Conservation (phyloP, 2,797 vertebrate genomes). For the Bovichtus diacanthus region DNA sequence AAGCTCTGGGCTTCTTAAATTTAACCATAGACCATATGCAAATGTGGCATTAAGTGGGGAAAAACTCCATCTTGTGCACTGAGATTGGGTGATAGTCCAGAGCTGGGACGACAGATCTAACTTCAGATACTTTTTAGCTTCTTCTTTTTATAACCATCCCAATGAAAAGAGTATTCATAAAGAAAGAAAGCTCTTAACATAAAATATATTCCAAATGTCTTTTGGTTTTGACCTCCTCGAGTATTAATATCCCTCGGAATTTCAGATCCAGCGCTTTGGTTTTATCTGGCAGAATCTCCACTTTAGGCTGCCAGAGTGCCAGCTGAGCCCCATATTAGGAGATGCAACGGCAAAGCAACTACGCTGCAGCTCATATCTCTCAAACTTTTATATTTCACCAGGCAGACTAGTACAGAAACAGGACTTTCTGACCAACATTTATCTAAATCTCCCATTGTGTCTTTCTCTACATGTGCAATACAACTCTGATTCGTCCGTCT, state of each 20-base stretch:
- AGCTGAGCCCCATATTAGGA: conserved; percentile 9
- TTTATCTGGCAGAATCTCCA: not conserved
- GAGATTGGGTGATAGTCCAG: not conserved
- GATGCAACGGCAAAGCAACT: not conserved
- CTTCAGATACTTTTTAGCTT: not conserved
- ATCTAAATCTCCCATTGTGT: not conserved
- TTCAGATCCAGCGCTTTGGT: not conserved
- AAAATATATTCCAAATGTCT: not conserved
- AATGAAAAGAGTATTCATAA: too few species aligned
- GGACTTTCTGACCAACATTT: not conserved
- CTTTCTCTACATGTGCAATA: not conserved
- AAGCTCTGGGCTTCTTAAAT: not conserved
- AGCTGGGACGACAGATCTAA: not conserved
- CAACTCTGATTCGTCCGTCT: not conserved
- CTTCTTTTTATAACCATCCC: not conserved
- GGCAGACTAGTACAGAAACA: not conserved
- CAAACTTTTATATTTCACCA: not conserved
- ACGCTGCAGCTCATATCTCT: not conserved
- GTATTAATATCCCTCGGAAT: not conserved
- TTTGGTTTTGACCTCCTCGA: not conserved
- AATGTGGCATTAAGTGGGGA: not conserved
- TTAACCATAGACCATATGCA: not conserved
- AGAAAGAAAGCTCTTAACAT: not conserved
- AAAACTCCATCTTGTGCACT: not conserved
- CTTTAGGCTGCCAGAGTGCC: not conserved